A percentile compares a stretch with the other conserved stretches of the same genome.
phyloP scores from a whole-genome alignment of 2,888 invertebrate species.

The Ferdinandea cuprea region DNA sequence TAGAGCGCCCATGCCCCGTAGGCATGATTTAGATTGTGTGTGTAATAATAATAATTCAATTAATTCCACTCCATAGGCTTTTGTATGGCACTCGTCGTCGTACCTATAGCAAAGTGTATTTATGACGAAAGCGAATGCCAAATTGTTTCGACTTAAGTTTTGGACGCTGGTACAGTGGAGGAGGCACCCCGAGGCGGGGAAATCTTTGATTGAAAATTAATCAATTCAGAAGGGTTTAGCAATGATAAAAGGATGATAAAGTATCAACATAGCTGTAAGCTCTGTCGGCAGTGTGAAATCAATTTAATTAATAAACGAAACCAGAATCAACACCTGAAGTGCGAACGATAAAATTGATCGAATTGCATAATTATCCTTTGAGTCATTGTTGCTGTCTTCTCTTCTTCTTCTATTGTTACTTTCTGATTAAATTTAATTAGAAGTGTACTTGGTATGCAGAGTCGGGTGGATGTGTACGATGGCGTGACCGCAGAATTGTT shows the following conservation, averaged over 20 bases:
- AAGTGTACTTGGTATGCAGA: conserved; percentile 1
- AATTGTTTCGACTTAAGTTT: conserved; percentile 36
- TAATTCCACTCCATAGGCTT: conserved; percentile 61
- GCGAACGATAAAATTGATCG: conserved; percentile 52
- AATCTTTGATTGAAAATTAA: conserved; percentile 72
- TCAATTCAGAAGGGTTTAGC: conserved; percentile 42
- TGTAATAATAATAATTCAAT: conserved; percentile 68
- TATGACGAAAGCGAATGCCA: conserved; percentile 48
- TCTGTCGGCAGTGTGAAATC: conserved; percentile 28
- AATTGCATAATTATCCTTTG: conserved; percentile 44
- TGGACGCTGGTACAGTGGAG: neutral
- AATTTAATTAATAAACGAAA: conserved; percentile 62
- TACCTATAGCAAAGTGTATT: too few species aligned
- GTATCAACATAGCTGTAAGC: neutral
- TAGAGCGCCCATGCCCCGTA: neutral
- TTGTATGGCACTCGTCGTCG: conserved; percentile 50
- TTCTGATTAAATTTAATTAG: conserved; percentile 8
- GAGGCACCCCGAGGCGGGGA: neutral
- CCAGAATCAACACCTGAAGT: conserved; percentile 63
- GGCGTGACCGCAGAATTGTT: conserved; percentile 14
- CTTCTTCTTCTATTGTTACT: neutral
- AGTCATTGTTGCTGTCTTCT: neutral
- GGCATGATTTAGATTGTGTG: conserved; percentile 63
- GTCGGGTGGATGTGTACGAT: too few species aligned
- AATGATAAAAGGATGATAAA: conserved; percentile 9